Evolutionary conservation across 1,140 invertebrate species (phyloP), one percentile per base, ranked within the genome.

Genomic region (Oreohelix idahoensis): DNA sequence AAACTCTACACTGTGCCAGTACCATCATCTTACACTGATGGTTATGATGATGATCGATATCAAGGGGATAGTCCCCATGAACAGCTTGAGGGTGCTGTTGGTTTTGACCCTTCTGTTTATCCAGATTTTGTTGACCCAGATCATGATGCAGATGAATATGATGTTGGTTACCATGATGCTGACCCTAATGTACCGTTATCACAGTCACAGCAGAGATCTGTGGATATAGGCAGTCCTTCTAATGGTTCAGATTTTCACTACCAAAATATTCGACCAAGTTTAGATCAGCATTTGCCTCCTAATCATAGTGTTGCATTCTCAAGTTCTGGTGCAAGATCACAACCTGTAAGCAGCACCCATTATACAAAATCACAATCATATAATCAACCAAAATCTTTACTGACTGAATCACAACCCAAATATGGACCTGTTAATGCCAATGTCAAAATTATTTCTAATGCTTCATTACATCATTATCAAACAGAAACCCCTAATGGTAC

Each of bases 391-490:
- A 66, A 66, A 66, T 66, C 63, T 32, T 15, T 5, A 23, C 2
- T 15, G 53, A 32, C n/a, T 66, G 63, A 2, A 32, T 66, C 63
- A 32, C 63, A 66, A 17, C 32, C 74, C 10, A 79, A 79, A 36
- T 63, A 79, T 39, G 58, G 77, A 66, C 77, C 66, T 45, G 26
- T 79, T 23, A 5, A 66, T 69, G 77, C 58, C 10, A 79, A 79
- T 66, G 77, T 79, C 10, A 20, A 63, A 39, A 39, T 79, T 66
- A 29, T n/a, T 26, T 66, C 63, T 8, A 66, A 66, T 29, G 11
- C 63, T 66, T 23, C 36, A 58, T 49, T 32, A n/a, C 38, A 39
- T 0, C 53, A 51, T 13, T 32, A 39, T 32, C 39, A 70, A 38
- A 45, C 51, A 5, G 20, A 39, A 38, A 10, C 32, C 36, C 70